Conservation (phyloP, 2,888 invertebrate genomes). For the Agonopterix subpropinquella region DNA sequence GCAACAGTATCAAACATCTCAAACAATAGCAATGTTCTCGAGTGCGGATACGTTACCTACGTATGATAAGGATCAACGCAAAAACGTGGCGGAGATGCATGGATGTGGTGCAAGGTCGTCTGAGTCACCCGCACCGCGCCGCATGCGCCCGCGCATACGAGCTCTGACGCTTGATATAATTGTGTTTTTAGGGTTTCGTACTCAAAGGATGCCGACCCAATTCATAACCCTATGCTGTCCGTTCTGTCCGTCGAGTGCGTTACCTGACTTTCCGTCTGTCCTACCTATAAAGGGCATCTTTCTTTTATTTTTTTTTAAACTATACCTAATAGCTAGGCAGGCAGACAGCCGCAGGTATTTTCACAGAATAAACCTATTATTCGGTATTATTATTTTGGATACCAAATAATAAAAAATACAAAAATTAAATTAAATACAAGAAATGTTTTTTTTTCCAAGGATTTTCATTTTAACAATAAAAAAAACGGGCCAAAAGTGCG, state of each 20-base stretch:
- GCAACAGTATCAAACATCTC: too few species aligned
- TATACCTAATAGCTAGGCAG: neutral
- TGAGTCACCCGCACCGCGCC: neutral
- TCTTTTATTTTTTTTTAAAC: neutral
- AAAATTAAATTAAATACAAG: too few species aligned
- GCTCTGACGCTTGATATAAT: neutral
- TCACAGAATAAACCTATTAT: neutral
- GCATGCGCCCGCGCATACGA: neutral
- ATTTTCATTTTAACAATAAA: too few species aligned
- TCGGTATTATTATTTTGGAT: neutral
- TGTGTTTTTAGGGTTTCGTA: neutral
- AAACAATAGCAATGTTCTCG: conserved; percentile 4
- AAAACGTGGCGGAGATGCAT: conserved; percentile 12
- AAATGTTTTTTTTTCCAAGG: too few species aligned
- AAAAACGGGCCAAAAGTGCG: too few species aligned
- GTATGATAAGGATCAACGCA: conserved; percentile 15
- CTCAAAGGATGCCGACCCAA: neutral
- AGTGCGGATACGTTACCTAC: conserved; percentile 10
- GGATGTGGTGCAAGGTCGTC: conserved; percentile 31
- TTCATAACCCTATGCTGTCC: neutral
- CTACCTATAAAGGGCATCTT: neutral
- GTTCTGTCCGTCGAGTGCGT: neutral
- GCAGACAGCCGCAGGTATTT: neutral
- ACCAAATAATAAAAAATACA: neutral
- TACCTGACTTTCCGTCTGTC: too few species aligned